Conservation (phyloP, 2,797 vertebrate species). For the Euphonia xanthogaster region DNA sequence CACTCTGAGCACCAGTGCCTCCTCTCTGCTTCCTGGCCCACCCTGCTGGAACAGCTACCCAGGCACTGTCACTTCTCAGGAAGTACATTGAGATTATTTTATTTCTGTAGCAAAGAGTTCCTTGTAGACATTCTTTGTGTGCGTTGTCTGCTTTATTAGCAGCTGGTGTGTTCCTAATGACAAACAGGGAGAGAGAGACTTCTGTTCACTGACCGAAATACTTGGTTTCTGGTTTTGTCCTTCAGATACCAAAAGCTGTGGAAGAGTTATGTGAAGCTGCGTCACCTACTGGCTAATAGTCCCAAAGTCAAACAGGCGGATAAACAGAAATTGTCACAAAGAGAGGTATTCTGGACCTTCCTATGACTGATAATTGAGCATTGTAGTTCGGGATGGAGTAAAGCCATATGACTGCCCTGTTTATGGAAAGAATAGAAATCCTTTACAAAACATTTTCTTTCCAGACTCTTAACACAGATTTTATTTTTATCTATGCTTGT, state of each 20-base stretch:
- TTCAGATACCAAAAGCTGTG: constrained; percentile 97
- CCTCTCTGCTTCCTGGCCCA: background rate
- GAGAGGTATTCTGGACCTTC: constrained; percentile 83
- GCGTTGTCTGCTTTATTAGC: background rate
- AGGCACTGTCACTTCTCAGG: background rate
- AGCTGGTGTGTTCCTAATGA: background rate
- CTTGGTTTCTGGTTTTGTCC: constrained; percentile 3
- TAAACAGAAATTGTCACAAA: constrained; percentile 96
- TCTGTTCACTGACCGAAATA: background rate
- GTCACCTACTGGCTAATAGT: constrained; percentile 97
- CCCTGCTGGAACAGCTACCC: background rate
- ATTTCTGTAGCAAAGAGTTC: background rate
- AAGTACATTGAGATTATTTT: background rate
- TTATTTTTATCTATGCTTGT: constrained; percentile 1
- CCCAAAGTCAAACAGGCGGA: constrained; percentile 98
- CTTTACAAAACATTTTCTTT: background rate
- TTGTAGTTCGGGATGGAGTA: background rate
- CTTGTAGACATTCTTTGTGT: background rate
- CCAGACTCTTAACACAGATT: background rate
- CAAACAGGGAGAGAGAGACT: background rate
- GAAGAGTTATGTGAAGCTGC: constrained; percentile 98
- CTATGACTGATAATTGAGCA: background rate
- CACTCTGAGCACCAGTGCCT: background rate
- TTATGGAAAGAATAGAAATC: background rate
- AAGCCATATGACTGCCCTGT: background rate